Conservation (phyloP, 2,113 vertebrate genomes). For the Mirza zaza region DNA sequence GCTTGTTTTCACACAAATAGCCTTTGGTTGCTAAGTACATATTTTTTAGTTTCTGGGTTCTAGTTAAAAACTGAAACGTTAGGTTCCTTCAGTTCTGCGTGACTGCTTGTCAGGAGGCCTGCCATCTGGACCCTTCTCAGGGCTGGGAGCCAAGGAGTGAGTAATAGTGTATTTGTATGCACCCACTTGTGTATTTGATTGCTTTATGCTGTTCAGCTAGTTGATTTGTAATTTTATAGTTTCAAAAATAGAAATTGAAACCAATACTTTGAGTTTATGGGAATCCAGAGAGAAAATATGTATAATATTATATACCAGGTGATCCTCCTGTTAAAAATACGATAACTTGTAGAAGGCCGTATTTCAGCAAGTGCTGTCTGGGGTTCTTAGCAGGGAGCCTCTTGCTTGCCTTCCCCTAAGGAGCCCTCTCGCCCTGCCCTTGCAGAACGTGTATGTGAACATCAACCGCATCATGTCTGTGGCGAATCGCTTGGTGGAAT, state of each 20-base stretch:
- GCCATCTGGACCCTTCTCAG: constrained; percentile 20
- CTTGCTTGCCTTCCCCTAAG: neutral
- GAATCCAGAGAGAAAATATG: neutral
- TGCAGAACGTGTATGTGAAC: constrained; percentile 98
- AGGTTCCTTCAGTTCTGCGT: neutral
- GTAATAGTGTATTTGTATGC: neutral
- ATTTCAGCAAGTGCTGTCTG: neutral
- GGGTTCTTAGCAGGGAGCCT: neutral
- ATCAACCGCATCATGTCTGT: constrained; percentile 99
- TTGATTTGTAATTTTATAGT: neutral
- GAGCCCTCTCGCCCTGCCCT: neutral
- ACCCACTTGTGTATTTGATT: neutral
- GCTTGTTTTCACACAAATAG: constrained; percentile 23
- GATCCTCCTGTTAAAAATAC: neutral
- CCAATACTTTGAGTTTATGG: neutral
- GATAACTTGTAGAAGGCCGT: neutral
- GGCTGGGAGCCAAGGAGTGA: neutral
- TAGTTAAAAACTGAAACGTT: neutral
- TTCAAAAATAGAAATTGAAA: constrained; percentile 31
- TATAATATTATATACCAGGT: neutral
- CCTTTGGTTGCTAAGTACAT: neutral
- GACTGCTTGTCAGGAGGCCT: neutral
- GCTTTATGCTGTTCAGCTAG: neutral
- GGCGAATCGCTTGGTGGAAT: constrained; percentile 94
- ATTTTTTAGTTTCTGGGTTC: constrained; percentile 44